phyloP scores from a whole-genome alignment of 2,888 invertebrate species.

The Bombylius major region DNA sequence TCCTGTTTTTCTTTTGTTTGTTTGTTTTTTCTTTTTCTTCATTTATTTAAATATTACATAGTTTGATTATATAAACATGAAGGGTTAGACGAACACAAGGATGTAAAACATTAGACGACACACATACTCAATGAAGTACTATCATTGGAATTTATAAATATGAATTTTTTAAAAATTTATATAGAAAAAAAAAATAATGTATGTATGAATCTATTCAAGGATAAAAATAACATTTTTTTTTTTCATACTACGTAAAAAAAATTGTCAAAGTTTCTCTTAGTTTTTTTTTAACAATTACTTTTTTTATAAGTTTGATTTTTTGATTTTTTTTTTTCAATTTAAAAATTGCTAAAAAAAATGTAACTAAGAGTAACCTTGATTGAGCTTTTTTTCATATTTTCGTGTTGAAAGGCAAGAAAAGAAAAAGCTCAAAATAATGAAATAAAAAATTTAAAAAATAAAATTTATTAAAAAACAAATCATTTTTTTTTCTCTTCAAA shows the following conservation, averaged over 20 bases:
- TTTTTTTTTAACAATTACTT: neutral
- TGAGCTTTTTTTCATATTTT: neutral
- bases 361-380: conserved; percentile 7
- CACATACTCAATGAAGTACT: conserved; percentile 50
- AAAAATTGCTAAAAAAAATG: too few relatives aligned
- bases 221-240: conserved; percentile 3
- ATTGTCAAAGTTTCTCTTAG: conserved; percentile 8
- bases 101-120: conserved; percentile 82
- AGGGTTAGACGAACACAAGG: conserved; percentile 78
- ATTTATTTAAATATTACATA: neutral
- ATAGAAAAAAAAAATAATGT: neutral
- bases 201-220: conserved; percentile 4
- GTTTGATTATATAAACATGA: conserved; percentile 21
- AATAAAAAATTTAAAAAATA: conserved; percentile 10
- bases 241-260: neutral
- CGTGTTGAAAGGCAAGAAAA: conserved; percentile 28
- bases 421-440: conserved; percentile 35
- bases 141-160: conserved; percentile 24
- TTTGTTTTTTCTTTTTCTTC: conserved; percentile 19
- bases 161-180: neutral
- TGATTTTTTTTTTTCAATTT: too few relatives aligned
- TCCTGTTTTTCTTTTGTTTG: conserved; percentile 18
- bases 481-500: too few relatives aligned
- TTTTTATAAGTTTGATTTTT: neutral
- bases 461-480: neutral